A percentile compares a stretch with the other conserved stretches of the same genome.
These are phyloP conservation scores for Carassius gibelio DNA, from an alignment of 2,113 vertebrate species.

Conservation along the genomic window DNA sequence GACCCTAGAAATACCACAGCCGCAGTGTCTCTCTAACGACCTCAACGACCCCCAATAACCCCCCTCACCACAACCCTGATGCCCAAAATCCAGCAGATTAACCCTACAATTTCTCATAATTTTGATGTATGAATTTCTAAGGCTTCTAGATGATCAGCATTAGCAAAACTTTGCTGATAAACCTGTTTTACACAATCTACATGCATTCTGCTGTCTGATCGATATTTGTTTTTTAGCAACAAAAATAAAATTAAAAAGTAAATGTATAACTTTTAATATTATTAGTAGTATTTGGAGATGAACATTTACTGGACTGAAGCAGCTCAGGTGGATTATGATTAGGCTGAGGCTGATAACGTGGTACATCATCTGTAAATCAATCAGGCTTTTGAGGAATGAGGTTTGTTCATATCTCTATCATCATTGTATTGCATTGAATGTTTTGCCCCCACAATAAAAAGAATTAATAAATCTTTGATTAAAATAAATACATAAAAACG, in stretches of 20 bases:
- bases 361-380: too few species aligned
- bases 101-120: neutral
- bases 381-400: neutral
- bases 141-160: neutral
- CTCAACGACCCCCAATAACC: slow-evolving; percentile 62
- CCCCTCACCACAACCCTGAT: neutral
- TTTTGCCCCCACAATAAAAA: neutral
- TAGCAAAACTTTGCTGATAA: too few species aligned
- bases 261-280: neutral
- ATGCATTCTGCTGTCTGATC: neutral
- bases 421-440: too few species aligned
- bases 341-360: too few species aligned
- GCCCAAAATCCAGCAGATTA: neutral
- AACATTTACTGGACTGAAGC: neutral
- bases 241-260: neutral
- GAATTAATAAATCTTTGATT: neutral
- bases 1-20: slow-evolving; percentile 52
- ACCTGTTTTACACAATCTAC: neutral
- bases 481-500: neutral
- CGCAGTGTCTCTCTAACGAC: slow-evolving; percentile 59
- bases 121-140: neutral
- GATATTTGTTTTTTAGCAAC: neutral
- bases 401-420: too few species aligned
- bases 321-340: neutral
- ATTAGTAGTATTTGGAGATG: neutral